phyloP scores from a whole-genome alignment of 2,888 invertebrate genomes.

The Hecatera dysodea region DNA sequence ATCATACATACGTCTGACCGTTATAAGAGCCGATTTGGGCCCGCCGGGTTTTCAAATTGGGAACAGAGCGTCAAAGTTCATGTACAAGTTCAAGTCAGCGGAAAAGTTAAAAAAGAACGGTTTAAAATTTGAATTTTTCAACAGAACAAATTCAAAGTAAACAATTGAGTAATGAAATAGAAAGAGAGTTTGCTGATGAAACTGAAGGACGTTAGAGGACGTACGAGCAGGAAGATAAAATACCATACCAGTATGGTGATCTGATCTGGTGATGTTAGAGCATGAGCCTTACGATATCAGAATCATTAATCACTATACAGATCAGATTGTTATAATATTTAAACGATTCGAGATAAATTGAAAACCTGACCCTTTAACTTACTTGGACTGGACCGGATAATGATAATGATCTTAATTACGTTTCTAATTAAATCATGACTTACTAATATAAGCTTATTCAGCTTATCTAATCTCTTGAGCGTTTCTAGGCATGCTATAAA shows the following conservation, averaged over 20 bases:
- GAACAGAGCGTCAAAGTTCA: too few relatives aligned
- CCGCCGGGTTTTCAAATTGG: slow-evolving; percentile 36
- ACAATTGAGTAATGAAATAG: slow-evolving; percentile 13
- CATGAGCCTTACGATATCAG: neutral
- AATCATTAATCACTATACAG: neutral
- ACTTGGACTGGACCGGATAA: neutral
- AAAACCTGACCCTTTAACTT: slow-evolving; percentile 18
- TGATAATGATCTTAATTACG: slow-evolving; percentile 43
- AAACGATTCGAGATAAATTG: slow-evolving; percentile 12
- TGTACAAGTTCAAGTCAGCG: too few relatives aligned
- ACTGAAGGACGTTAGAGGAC: too few relatives aligned
- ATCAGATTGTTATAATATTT: neutral
- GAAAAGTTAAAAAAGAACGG: slow-evolving; percentile 11
- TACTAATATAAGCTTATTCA: slow-evolving; percentile 31
- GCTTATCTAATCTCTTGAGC: slow-evolving; percentile 25
- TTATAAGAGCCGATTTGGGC: slow-evolving; percentile 27
- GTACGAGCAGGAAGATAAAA: neutral
- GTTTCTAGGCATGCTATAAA: slow-evolving; percentile 24
- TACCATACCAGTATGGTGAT: neutral
- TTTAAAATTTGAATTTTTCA: neutral
- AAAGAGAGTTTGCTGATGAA: neutral
- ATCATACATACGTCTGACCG: slow-evolving; percentile 61
- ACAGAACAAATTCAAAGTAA: too few relatives aligned
- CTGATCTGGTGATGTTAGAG: neutral
- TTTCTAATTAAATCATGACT: slow-evolving; percentile 35